These are phyloP conservation scores for Epinephelus cyanopodus DNA, from an alignment of 2,113 vertebrate genomes.

Conservation along the genomic window DNA sequence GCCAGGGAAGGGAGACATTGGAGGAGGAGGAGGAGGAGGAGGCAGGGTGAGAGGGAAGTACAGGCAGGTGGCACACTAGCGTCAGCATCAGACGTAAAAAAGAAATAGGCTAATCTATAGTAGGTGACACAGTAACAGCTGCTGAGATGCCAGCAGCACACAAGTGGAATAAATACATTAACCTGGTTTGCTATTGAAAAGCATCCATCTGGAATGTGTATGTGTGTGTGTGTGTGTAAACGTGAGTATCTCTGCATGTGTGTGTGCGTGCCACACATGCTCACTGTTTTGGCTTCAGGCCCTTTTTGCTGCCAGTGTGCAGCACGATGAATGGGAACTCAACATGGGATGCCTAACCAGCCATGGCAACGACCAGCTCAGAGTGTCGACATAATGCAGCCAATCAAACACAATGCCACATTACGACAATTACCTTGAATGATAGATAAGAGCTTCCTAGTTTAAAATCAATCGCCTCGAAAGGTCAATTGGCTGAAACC, in stretches of 20 bases:
- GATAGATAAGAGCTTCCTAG: background rate
- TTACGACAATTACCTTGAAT: constrained; percentile 25
- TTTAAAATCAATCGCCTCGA: constrained; percentile 5
- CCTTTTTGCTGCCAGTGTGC: constrained; percentile 8
- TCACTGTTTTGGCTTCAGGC: constrained; percentile 32
- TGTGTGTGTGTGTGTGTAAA: constrained; percentile 32
- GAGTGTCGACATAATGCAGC: background rate
- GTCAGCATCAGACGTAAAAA: constrained; percentile 33
- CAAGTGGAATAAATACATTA: constrained; percentile 60
- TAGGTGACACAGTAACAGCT: constrained; percentile 48
- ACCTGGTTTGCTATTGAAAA: constrained; percentile 58
- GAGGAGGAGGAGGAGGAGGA: background rate
- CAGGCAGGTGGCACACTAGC: constrained; percentile 18
- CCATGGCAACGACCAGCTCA: constrained; percentile 2
- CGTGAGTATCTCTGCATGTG: constrained; percentile 14
- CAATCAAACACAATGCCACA: constrained; percentile 19
- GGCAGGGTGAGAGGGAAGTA: background rate
- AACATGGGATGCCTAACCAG: constrained; percentile 38
- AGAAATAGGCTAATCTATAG: constrained; percentile 50
- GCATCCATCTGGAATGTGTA: constrained; percentile 33
- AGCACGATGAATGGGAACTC: constrained; percentile 15
- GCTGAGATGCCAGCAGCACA: constrained; percentile 21
- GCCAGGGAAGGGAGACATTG: constrained; percentile 41
- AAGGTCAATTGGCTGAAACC: constrained; percentile 16
- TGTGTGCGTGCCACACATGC: constrained; percentile 9